These are phyloP conservation scores for Gonatopus flavifemur DNA, from an alignment of 1,140 invertebrate species.

Conservation along the genomic window DNA sequence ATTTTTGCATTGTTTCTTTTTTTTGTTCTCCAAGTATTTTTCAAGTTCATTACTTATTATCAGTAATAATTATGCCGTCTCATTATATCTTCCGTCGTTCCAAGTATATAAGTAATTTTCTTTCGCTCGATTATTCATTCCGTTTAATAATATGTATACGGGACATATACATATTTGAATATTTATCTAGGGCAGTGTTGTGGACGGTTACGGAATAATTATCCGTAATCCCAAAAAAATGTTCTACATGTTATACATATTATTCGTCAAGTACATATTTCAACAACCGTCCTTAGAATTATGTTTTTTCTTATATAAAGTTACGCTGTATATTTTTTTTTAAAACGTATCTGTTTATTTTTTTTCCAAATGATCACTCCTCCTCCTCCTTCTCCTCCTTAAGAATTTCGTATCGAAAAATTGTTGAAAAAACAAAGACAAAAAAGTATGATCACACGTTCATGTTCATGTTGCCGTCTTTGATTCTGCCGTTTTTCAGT, in stretches of 20 bases:
- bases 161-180: no score
- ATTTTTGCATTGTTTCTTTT: constrained; percentile 4
- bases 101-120: constrained; percentile 20
- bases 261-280: constrained; percentile 54
- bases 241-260: constrained; percentile 53
- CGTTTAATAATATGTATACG: constrained; percentile 6
- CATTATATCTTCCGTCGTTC: constrained; percentile 17
- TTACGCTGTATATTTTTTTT: constrained; percentile 32
- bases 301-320: constrained; percentile 46
- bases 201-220: constrained; percentile 52
- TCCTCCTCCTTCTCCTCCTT: neutral
- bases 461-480: constrained; percentile 3
- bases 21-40: constrained; percentile 20
- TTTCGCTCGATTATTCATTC: neutral
- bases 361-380: constrained; percentile 1
- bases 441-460: no score
- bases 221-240: constrained; percentile 53
- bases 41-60: constrained; percentile 14
- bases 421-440: constrained; percentile 16
- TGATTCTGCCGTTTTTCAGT: neutral
- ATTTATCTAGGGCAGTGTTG: constrained; percentile 52
- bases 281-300: constrained; percentile 53
- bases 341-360: no score
- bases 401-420: neutral
- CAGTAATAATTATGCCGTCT: constrained; percentile 5